phyloP scores from a whole-genome alignment of 2,888 invertebrate genomes.

The Chromoteleia sp. region DNA sequence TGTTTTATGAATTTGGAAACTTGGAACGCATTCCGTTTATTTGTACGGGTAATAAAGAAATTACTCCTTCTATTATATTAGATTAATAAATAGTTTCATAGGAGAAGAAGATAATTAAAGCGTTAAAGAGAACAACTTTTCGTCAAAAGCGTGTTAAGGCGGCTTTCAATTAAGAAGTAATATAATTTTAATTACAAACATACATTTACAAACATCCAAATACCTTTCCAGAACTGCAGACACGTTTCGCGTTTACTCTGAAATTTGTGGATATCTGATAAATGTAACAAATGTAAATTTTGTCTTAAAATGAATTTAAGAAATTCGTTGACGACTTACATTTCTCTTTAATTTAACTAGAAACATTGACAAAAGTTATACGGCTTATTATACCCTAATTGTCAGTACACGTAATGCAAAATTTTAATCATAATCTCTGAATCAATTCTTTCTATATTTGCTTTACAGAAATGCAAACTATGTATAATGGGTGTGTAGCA shows the following conservation, averaged over 20 bases:
- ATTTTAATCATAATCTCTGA: neutral
- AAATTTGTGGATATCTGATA: neutral
- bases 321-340: too few species aligned
- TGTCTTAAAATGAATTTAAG: too few species aligned
- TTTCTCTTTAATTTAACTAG: too few species aligned
- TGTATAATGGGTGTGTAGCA: slow-evolving; percentile 28
- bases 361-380: too few species aligned
- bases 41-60: too few species aligned
- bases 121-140: neutral
- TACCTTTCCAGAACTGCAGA: neutral
- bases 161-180: neutral
- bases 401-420: neutral
- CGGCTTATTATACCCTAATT: too few species aligned
- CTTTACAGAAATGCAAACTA: slow-evolving; percentile 7
- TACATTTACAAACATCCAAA: neutral
- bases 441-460: neutral
- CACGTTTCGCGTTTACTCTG: neutral
- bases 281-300: too few species aligned
- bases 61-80: too few species aligned
- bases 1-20: too few species aligned
- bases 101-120: too few species aligned
- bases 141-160: neutral
- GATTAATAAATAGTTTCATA: too few species aligned
- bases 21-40: too few species aligned
- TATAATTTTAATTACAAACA: neutral